phyloP scores from a whole-genome alignment of 2,113 vertebrate genomes.

The Callopanchax toddi region DNA sequence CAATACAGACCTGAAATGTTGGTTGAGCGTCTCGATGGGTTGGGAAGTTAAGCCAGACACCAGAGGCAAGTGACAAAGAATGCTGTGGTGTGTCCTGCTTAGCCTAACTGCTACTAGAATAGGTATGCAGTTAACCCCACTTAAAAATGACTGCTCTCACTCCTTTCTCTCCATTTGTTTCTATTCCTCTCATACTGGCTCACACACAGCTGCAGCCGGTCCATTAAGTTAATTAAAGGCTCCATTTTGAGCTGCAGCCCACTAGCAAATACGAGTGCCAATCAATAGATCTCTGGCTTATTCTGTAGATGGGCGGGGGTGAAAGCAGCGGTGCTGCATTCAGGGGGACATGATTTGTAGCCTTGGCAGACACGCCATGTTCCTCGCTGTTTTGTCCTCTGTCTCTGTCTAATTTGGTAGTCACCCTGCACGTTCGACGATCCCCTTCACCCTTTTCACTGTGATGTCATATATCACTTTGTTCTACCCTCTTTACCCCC shows the following conservation, averaged over 20 bases:
- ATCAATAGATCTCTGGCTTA: conserved; percentile 82
- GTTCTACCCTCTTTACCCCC: conserved; percentile 40
- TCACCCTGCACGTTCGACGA: conserved; percentile 44
- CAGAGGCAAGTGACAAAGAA: background rate
- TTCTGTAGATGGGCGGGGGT: conserved; percentile 61
- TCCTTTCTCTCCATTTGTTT: conserved; percentile 46
- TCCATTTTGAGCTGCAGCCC: conserved; percentile 81
- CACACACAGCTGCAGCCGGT: conserved; percentile 76
- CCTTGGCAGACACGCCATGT: conserved; percentile 62
- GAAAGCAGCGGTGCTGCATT: conserved; percentile 58
- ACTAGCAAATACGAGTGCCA: conserved; percentile 78
- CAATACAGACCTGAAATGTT: background rate
- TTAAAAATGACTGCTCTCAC: conserved; percentile 66
- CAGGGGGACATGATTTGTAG: conserved; percentile 70
- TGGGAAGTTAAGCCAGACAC: conserved; percentile 4
- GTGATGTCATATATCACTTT: conserved; percentile 60
- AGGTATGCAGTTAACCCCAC: conserved; percentile 73
- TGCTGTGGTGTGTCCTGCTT: conserved; percentile 12
- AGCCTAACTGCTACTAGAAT: conserved; percentile 59
- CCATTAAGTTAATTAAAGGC: conserved; percentile 89
- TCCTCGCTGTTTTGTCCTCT: conserved; percentile 63
- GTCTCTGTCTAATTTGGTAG: conserved; percentile 74
- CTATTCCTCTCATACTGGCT: conserved; percentile 62
- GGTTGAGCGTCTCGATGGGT: background rate
- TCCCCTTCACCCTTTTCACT: conserved; percentile 36